Base-by-base conservation (phyloP, 2,113 vertebrate species). In the Edolisoma coerulescens region DNA sequence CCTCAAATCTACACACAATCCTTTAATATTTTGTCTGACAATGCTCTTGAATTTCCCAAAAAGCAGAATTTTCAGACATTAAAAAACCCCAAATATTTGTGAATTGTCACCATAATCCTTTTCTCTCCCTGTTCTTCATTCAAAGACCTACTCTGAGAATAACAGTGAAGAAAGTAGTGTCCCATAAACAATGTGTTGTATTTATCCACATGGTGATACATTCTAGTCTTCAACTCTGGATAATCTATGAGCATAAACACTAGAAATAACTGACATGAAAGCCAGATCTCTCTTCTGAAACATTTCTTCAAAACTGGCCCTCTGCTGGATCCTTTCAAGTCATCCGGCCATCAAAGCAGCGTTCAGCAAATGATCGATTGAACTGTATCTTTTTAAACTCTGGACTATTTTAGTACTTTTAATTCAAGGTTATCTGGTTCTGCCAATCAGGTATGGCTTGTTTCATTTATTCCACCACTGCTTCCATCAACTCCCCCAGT, bases 251-350 rank as follows among this genome's bases (percentile, higher is more conserved):
- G 11, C 28, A 45, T 8, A 50, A 85, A 59, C 7, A 27, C 33
- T 11, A 78, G 18, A 23, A 67, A 23, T 39, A 75, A 82, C 9
- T 42, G 21, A 85, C 17, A 4, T 24, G 30, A 63, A 81, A 80
- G 22, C 20, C 42, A 78, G n/a, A 80, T 33, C 54, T 89, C 54
- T 89, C 64, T 74, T 73, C 64, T 56, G 54, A 80, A 89, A 80
- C 30, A 15, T 49, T 53, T 11, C 16, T 63, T 73, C 45, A 41
- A 44, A 84, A 53, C 4, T 53, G 17, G 7, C 39, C 28, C 28
- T 53, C 13, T 26, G 4, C 84, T 65, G 39, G 13, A 73, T 75
- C 82, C 27, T 60, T 82, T 47, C 56, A 32, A 39, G 42, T 61
- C n/a, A 76, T 23, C 23, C 64, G 67, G 35, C 39, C 53, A 85